These are phyloP conservation scores for Brenthis ino DNA, from an alignment of 2,888 invertebrate species.

Conservation along the genomic window DNA sequence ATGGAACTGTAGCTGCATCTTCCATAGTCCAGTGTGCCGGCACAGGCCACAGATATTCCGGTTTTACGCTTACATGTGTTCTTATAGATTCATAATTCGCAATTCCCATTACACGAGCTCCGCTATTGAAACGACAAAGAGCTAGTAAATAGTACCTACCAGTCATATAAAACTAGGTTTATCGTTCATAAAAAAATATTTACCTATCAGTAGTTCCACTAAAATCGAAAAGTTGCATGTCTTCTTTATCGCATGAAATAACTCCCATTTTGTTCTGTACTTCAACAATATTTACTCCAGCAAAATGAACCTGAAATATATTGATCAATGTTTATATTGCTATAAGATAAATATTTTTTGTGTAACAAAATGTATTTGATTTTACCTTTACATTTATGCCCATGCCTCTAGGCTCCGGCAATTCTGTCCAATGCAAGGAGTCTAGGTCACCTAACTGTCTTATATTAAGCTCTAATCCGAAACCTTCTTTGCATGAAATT, in stretches of 20 bases:
- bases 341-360: background rate
- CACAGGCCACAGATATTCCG: constrained; percentile 83
- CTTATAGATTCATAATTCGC: constrained; percentile 77
- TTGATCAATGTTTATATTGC: background rate
- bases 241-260: constrained; percentile 25
- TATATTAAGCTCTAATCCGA: constrained; percentile 42
- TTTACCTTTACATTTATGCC: constrained; percentile 55
- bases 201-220: constrained; percentile 59
- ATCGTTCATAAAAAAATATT: background rate
- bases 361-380: background rate
- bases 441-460: constrained; percentile 49
- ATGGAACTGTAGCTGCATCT: constrained; percentile 89
- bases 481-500: constrained; percentile 22
- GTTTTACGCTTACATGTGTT: constrained; percentile 75
- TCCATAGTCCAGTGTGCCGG: constrained; percentile 86
- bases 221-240: constrained; percentile 53
- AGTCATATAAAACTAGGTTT: background rate
- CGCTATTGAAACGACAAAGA: constrained; percentile 51
- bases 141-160: background rate
- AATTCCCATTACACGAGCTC: constrained; percentile 85
- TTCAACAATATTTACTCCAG: constrained; percentile 50
- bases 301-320: constrained; percentile 52
- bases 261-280: constrained; percentile 48
- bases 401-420: constrained; percentile 32
- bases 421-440: constrained; percentile 55